These are phyloP conservation scores for Taphrorychus bicolor DNA, from an alignment of 2,888 invertebrate species.

Conservation along the genomic window DNA sequence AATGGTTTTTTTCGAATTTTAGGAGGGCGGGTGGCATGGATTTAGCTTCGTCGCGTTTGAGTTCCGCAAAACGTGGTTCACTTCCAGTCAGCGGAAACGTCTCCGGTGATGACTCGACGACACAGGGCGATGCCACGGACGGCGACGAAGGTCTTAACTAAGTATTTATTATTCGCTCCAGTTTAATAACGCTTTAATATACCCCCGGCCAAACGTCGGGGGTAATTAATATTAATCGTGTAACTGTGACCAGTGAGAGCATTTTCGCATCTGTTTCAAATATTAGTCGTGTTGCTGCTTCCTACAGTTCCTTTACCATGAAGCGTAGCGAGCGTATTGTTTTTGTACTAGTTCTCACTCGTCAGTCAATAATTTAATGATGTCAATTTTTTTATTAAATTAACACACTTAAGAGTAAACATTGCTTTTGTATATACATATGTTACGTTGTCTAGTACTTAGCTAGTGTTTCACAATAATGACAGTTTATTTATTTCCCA, in stretches of 20 bases:
- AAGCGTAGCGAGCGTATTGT: background rate
- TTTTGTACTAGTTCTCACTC: conserved; percentile 12
- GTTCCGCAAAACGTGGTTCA: conserved; percentile 72
- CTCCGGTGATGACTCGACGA: conserved; percentile 78
- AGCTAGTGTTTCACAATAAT: conserved; percentile 46
- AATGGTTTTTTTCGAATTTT: conserved; percentile 36
- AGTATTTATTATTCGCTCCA: conserved; percentile 27
- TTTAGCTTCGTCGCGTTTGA: conserved; percentile 68
- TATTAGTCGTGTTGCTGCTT: background rate
- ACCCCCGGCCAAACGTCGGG: conserved; percentile 4
- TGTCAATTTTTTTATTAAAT: conserved; percentile 32
- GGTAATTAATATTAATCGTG: conserved; percentile 29
- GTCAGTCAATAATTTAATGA: conserved; percentile 10
- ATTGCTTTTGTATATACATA: conserved; percentile 47
- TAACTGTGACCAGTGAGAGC: conserved; percentile 17
- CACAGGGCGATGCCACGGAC: conserved; percentile 79
- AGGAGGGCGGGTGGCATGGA: conserved; percentile 61
- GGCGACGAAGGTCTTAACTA: conserved; percentile 71
- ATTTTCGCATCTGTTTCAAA: background rate
- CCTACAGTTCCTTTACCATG: background rate
- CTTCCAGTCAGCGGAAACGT: conserved; percentile 68
- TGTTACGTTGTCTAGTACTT: conserved; percentile 48
- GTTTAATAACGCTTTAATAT: conserved; percentile 33
- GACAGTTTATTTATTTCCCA: conserved; percentile 26
- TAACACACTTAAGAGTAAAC: conserved; percentile 39